Conservation (phyloP, 1,140 invertebrate genomes). For the Caenorhabditis latens region DNA sequence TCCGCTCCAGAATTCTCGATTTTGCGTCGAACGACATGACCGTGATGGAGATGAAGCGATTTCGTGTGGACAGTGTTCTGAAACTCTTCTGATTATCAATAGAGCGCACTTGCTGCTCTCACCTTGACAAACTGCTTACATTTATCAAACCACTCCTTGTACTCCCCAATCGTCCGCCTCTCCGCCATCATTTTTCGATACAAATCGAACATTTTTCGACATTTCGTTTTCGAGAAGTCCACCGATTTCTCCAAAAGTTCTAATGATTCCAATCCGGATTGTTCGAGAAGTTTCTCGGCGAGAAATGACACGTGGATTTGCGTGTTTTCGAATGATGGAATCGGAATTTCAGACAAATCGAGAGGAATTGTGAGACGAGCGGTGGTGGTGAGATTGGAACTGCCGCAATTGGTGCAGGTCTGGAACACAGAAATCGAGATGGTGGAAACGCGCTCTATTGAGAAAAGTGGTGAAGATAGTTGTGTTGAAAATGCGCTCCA, state of each 20-base stretch:
- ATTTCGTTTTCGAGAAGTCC: background rate
- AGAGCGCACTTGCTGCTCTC: no score
- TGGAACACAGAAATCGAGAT: background rate
- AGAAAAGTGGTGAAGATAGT: background rate
- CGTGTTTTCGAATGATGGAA: background rate
- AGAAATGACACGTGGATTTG: conserved; percentile 43
- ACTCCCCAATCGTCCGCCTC: background rate
- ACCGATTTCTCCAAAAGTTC: background rate
- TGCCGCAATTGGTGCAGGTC: background rate
- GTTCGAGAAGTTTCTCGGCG: background rate
- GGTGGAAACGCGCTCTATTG: background rate
- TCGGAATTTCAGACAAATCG: background rate
- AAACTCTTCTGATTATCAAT: background rate
- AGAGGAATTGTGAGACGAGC: background rate
- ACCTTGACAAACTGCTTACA: background rate
- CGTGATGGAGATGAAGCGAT: background rate
- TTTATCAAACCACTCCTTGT: conserved; percentile 6
- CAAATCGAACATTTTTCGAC: conserved; percentile 16
- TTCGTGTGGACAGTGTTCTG: background rate
- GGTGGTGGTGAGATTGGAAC: background rate
- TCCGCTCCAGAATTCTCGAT: background rate
- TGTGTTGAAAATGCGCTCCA: no score
- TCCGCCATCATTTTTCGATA: background rate
- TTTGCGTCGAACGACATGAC: background rate
- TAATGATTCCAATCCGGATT: background rate